A percentile compares a stretch with the other conserved stretches of the same genome.
Evolutionary conservation across 1,140 invertebrate genomes (phyloP).

Genomic region (Philopotamus ludificatus): DNA sequence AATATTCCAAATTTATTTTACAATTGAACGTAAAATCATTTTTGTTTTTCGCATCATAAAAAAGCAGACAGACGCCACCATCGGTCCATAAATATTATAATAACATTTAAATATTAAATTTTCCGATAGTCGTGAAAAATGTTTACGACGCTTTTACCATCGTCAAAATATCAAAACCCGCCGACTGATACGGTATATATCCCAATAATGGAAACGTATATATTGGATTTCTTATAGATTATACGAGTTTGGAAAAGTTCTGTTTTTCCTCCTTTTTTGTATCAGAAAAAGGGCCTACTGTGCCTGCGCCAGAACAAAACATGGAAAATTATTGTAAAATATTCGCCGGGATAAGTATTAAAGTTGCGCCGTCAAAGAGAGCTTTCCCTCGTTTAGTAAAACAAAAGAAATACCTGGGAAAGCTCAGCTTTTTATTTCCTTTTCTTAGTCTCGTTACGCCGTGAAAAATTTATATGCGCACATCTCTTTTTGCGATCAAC

Average conservation of each 20-base stretch:
- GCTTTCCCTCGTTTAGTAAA: conserved; percentile 16
- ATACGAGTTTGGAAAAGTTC: background rate
- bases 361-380: conserved; percentile 25
- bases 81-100: too few species aligned
- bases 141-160: too few species aligned
- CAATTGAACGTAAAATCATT: too few species aligned
- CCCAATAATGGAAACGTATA: too few species aligned
- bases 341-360: conserved; percentile 27
- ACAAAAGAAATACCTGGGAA: conserved; percentile 21
- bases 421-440: conserved; percentile 3
- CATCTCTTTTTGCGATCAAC: background rate
- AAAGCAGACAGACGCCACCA: too few species aligned
- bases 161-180: too few species aligned
- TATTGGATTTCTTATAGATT: too few species aligned
- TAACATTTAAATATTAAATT: too few species aligned
- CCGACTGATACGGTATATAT: too few species aligned
- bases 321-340: conserved; percentile 35
- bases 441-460: conserved; percentile 10
- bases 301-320: conserved; percentile 17
- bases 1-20: too few species aligned
- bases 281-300: background rate
- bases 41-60: too few species aligned
- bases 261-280: background rate
- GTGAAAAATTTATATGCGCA: conserved; percentile 16
- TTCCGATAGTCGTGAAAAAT: too few species aligned